Base-by-base conservation (phyloP, 2,113 vertebrate species). In the Nymphicus hollandicus region DNA sequence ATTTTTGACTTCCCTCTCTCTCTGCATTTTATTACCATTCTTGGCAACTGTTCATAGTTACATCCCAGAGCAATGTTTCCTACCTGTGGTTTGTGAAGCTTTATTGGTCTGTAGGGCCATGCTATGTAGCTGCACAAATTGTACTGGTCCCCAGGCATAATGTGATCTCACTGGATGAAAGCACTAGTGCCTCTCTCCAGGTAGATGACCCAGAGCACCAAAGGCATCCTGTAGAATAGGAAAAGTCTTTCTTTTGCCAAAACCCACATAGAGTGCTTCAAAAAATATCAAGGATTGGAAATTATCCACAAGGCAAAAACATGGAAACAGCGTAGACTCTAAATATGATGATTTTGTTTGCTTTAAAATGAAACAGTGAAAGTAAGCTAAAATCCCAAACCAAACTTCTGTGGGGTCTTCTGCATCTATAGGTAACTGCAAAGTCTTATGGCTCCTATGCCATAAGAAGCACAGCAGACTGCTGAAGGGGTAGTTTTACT, bases 311-410 rank as follows among this genome's bases (percentile, higher is more conserved):
- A 12, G 17, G 13, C 6, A 61, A 37, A 79, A 72, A 0, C 18
- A 69, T 2, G 4, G 2, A 17, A 2, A 4, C 8, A 8, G 16
- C 19, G n/a, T 4, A 63, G 37, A 11, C 17, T 74, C n/a, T 31
- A 31, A 80, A 65, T 33, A 0, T 2, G 13, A 24, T 23, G 15
- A 27, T 10, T 15, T 66, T 56, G n/a, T 41, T 66, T 70, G 18
- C 25, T 81, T 70, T 63, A 28, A 71, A 83, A 60, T 15, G 64
- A n/a, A 22, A 10, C 10, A 16, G 6, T 46, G 55, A 56, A 81
- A 78, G 70, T 28, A 11, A 81, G 46, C 25, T 28, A 31, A 70
- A 91, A 47, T 29, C 11, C 27, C 41, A 61, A 18, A 43, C 1
- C 4, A 55, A 9, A 16, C 0, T 10, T 72, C 19, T 64, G 31